These are phyloP conservation scores for Agrotis ipsilon DNA, from an alignment of 2,888 invertebrate genomes.

Conservation along the genomic window DNA sequence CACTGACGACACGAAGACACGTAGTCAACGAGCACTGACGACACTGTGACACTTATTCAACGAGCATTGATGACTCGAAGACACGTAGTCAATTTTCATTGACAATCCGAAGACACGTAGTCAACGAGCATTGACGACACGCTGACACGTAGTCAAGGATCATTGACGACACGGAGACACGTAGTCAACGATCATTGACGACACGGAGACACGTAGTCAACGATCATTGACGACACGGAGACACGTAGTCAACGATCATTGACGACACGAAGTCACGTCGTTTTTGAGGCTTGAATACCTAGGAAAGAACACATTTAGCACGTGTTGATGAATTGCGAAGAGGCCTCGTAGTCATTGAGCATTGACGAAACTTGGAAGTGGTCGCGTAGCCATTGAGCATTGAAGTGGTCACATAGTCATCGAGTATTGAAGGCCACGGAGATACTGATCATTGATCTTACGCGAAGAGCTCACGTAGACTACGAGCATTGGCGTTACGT, in stretches of 20 bases:
- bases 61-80: slow-evolving; percentile 35
- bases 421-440: slow-evolving; percentile 29
- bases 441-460: slow-evolving; percentile 16
- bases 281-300: slow-evolving; percentile 45
- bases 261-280: slow-evolving; percentile 38
- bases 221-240: slow-evolving; percentile 37
- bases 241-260: slow-evolving; percentile 38
- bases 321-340: slow-evolving; percentile 18
- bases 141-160: slow-evolving; percentile 29
- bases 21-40: slow-evolving; percentile 48
- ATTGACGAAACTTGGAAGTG: slow-evolving; percentile 10
- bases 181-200: slow-evolving; percentile 37
- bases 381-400: too few species aligned
- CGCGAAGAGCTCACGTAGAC: slow-evolving; percentile 28
- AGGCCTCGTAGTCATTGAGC: slow-evolving; percentile 15
- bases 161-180: slow-evolving; percentile 25
- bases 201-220: slow-evolving; percentile 37
- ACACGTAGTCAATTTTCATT: slow-evolving; percentile 24
- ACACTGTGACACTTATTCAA: slow-evolving; percentile 34
- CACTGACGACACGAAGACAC: slow-evolving; percentile 33
- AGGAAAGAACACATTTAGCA: slow-evolving; percentile 27
- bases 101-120: slow-evolving; percentile 18
- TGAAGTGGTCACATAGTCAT: slow-evolving; percentile 5
- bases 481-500: slow-evolving; percentile 21
- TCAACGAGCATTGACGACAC: slow-evolving; percentile 39